Conservation (phyloP, 2,888 invertebrate genomes). For the Erebia aethiops region DNA sequence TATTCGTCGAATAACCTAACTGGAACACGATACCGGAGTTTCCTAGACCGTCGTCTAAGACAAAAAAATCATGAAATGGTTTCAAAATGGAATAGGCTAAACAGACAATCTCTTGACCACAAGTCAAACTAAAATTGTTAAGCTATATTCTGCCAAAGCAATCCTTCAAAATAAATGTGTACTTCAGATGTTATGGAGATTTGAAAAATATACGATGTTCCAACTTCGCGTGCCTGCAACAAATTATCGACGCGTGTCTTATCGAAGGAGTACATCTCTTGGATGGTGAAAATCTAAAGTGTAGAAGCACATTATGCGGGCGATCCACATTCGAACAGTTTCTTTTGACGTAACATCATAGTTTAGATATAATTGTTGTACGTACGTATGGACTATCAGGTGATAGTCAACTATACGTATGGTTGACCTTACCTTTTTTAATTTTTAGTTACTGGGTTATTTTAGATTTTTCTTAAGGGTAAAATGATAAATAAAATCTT, state of each 20-base stretch:
- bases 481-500: no score
- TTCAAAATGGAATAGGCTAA: no score
- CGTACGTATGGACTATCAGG: no score
- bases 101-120: background rate
- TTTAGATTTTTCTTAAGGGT: no score
- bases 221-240: constrained; percentile 68
- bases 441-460: no score
- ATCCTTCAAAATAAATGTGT: constrained; percentile 15
- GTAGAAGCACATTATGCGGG: constrained; percentile 44
- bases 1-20: no score
- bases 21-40: no score
- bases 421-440: no score
- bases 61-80: no score
- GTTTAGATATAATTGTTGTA: background rate
- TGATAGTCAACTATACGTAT: no score
- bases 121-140: background rate
- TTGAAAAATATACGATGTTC: constrained; percentile 38
- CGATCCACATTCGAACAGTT: background rate
- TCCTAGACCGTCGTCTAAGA: no score
- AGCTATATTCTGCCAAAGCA: constrained; percentile 13
- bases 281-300: constrained; percentile 67
- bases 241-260: constrained; percentile 70
- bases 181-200: constrained; percentile 23
- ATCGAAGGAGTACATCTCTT: constrained; percentile 76
- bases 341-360: background rate